phyloP scores from a whole-genome alignment of 2,888 invertebrate species.

The Apamea crenata region DNA sequence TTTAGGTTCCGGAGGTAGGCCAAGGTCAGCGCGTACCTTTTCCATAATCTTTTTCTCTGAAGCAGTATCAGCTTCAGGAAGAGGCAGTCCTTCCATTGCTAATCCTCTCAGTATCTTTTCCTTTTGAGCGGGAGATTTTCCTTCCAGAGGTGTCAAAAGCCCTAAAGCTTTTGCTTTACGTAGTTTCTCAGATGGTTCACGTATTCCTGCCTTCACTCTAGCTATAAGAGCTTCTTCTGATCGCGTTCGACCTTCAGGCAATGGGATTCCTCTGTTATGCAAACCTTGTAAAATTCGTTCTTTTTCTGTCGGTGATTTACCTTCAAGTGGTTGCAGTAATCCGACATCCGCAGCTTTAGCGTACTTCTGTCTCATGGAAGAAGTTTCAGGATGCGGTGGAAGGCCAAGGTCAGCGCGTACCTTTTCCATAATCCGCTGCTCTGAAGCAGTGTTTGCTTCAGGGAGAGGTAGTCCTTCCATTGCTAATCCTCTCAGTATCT shows the following conservation, averaged over 20 bases:
- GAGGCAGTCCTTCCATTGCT: conserved; percentile 14
- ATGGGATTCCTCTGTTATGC: too few relatives aligned
- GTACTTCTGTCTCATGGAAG: too few relatives aligned
- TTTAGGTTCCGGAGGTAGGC: conserved; percentile 15
- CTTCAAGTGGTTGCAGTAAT: too few relatives aligned
- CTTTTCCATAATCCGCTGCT: too few relatives aligned
- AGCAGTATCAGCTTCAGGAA: not conserved
- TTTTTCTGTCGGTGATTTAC: too few relatives aligned
- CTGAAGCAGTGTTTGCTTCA: too few relatives aligned
- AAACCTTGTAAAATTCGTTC: too few relatives aligned
- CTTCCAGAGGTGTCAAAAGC: not conserved
- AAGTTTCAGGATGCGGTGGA: too few relatives aligned
- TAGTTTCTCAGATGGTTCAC: not conserved
- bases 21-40: conserved; percentile 16
- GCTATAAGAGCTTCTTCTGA: conserved; percentile 8
- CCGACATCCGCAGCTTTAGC: too few relatives aligned
- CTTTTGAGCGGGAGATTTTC: not conserved
- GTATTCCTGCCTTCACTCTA: not conserved
- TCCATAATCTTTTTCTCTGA: not conserved
- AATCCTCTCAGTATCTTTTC: conserved; percentile 11
- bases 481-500: conserved; percentile 18
- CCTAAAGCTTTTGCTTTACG: conserved; percentile 14
- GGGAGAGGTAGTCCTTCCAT: too few relatives aligned
- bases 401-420: too few relatives aligned
- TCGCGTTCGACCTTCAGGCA: conserved; percentile 4